These are phyloP conservation scores for Ladona fulva DNA, from an alignment of 1,140 invertebrate genomes.

Conservation along the genomic window DNA sequence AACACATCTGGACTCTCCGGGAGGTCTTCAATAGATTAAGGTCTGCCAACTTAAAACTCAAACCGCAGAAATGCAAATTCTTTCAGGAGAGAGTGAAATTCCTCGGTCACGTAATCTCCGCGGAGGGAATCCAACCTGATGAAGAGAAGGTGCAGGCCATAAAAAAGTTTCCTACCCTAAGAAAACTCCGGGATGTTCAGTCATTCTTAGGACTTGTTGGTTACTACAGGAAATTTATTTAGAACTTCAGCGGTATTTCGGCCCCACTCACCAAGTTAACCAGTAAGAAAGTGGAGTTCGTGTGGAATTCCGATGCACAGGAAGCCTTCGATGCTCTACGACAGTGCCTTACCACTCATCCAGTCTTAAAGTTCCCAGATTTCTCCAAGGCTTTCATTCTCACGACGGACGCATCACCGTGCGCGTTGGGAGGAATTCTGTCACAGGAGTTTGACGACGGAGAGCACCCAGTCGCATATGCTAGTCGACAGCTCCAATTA, in stretches of 20 bases:
- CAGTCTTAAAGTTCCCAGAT: neutral
- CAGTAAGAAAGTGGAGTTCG: neutral
- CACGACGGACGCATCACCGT: neutral
- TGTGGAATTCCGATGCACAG: constrained; percentile 16
- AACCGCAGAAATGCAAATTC: constrained; percentile 14
- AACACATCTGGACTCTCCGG: neutral
- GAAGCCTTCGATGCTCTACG: constrained; percentile 15
- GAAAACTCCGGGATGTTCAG: neutral
- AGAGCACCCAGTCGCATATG: constrained; percentile 30
- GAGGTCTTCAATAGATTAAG: neutral
- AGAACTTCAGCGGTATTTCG: too few relatives aligned
- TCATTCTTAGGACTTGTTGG: constrained; percentile 18
- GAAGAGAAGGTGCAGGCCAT: constrained; percentile 18
- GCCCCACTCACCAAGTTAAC: constrained; percentile 19
- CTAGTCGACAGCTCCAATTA: constrained; percentile 28
- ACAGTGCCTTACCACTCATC: neutral
- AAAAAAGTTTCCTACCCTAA: constrained; percentile 3
- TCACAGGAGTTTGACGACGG: constrained; percentile 21
- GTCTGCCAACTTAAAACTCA: neutral
- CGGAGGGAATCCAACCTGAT: neutral
- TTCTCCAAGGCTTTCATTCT: neutral
- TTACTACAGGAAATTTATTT: too few relatives aligned
- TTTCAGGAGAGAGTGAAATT: neutral
- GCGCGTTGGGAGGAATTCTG: neutral
- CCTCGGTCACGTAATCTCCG: constrained; percentile 10